Percentiles rank a stretch among this genome's conserved stretches.
phyloP scores from a whole-genome alignment of 1,140 invertebrate species.

The Aphidius ervi region DNA sequence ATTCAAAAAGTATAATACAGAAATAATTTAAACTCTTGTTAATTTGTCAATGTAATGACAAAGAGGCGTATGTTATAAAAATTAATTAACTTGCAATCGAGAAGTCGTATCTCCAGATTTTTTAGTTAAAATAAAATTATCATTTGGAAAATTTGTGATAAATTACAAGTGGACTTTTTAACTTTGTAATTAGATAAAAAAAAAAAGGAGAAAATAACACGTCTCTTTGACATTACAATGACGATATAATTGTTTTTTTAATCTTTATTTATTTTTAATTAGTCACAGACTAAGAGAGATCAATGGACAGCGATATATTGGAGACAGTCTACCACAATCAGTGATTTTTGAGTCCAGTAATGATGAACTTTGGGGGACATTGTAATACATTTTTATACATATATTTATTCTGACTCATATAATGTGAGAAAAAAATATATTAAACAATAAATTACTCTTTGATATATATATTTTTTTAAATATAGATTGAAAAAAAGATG shows the following conservation, averaged over 20 bases:
- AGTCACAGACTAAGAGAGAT: conserved; percentile 39
- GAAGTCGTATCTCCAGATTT: no score
- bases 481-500: conserved; percentile 37
- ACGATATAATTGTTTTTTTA: no score
- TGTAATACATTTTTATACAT: conserved; percentile 23
- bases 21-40: neutral
- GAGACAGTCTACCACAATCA: conserved; percentile 32
- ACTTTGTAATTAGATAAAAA: no score
- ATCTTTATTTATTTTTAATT: conserved; percentile 9
- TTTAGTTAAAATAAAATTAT: no score
- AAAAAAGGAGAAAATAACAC: no score
- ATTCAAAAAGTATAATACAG: conserved; percentile 35
- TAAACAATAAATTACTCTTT: conserved; percentile 2
- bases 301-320: conserved; percentile 33
- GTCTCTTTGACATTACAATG: no score
- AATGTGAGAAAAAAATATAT: neutral
- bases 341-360: conserved; percentile 31
- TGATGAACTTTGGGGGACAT: conserved; percentile 36
- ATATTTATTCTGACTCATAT: no score
- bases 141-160: no score
- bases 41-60: conserved; percentile 3
- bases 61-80: no score
- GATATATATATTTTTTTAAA: conserved; percentile 23
- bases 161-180: no score
- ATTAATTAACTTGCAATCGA: no score